These are phyloP conservation scores for Amphiprion clarkii DNA, from an alignment of 2,797 vertebrate genomes.

Conservation along the genomic window DNA sequence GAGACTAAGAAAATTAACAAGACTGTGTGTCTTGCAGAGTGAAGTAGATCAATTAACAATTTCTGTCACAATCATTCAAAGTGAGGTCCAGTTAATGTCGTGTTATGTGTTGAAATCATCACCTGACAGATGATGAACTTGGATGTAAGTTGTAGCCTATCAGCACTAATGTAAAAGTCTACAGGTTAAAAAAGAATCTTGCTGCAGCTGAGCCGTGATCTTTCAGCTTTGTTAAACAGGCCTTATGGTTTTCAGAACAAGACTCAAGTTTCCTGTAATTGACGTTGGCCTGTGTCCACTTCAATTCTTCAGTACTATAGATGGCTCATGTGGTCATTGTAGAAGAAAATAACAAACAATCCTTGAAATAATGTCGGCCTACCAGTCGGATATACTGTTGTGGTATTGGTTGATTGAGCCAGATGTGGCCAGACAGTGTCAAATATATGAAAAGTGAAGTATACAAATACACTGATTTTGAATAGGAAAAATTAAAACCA, in stretches of 20 bases:
- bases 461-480: background rate
- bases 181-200: constrained; percentile 9
- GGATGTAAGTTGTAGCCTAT: constrained; percentile 27
- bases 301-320: constrained; percentile 24
- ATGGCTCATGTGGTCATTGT: background rate
- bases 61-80: constrained; percentile 21
- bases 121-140: constrained; percentile 22
- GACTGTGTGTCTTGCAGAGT: constrained; percentile 33
- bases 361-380: background rate
- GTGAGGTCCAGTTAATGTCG: background rate
- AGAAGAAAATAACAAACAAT: background rate
- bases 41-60: constrained; percentile 27
- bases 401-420: background rate
- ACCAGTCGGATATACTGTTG: background rate
- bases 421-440: background rate
- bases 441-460: background rate
- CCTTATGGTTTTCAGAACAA: constrained; percentile 60
- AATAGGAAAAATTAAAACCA: background rate
- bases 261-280: constrained; percentile 50
- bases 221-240: constrained; percentile 68
- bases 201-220: constrained; percentile 43
- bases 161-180: constrained; percentile 22
- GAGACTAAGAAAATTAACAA: constrained; percentile 50
- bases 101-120: constrained; percentile 28
- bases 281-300: constrained; percentile 25